Evolutionary conservation across 2,888 invertebrate species (phyloP).

Genomic region (Saturnia japonica): DNA sequence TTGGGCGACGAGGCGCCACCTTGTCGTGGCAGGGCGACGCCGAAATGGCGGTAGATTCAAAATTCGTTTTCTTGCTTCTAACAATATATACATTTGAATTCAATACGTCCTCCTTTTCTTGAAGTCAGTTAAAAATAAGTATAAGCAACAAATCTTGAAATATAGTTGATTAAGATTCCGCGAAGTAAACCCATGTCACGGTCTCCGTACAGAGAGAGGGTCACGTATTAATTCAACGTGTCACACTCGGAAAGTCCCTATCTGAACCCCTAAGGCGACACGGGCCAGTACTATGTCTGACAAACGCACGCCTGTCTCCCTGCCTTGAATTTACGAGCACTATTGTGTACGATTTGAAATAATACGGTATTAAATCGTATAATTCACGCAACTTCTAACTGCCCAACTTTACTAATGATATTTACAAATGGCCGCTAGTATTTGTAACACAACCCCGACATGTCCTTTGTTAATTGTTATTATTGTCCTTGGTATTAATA

Average conservation of each 20-base stretch:
- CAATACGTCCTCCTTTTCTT: too few relatives aligned
- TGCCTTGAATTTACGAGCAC: constrained; percentile 10
- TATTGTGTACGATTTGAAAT: constrained; percentile 14
- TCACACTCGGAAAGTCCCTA: constrained; percentile 7
- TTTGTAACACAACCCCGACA: not conserved
- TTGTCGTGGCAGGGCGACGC: too few relatives aligned
- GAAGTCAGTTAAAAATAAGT: not conserved
- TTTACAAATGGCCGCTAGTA: not conserved
- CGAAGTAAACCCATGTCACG: constrained; percentile 9
- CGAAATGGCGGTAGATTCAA: too few relatives aligned
- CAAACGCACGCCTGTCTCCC: constrained; percentile 12
- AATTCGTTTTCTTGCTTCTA: too few relatives aligned
- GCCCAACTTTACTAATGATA: constrained; percentile 8
- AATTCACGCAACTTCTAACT: not conserved
- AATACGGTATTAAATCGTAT: constrained; percentile 4
- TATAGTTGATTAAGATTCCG: constrained; percentile 10
- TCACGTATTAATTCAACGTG: constrained; percentile 16
- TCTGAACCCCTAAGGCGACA: constrained; percentile 10
- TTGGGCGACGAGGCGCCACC: too few relatives aligned
- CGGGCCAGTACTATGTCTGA: constrained; percentile 10
- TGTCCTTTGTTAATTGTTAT: not conserved
- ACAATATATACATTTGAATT: too few relatives aligned
- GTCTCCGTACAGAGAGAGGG: constrained; percentile 2
- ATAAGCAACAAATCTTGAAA: constrained; percentile 2
- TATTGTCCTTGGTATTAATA: not conserved